phyloP scores from a whole-genome alignment of 2,797 vertebrate species.

The Lacerta viridis region DNA sequence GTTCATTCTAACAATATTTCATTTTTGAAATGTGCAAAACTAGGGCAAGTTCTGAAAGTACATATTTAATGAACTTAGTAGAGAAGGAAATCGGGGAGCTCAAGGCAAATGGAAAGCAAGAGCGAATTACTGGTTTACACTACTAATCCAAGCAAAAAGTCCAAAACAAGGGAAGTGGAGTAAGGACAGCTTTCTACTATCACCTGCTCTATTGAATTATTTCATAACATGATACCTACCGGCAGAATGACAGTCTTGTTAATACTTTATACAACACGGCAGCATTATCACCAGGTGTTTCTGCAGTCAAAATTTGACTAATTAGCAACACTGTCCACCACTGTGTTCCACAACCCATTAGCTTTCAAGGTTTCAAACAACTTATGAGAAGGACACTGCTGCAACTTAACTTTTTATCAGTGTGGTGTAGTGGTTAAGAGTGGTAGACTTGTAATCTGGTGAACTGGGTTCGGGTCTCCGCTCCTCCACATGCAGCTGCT shows the following conservation, averaged over 20 bases:
- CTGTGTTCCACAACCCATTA: neutral
- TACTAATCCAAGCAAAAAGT: neutral
- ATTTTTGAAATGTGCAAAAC: conserved; percentile 5
- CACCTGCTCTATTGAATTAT: neutral
- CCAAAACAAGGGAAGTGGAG: neutral
- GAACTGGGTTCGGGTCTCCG: too few species aligned
- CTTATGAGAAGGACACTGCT: neutral
- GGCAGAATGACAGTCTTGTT: neutral
- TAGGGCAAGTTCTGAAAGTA: neutral
- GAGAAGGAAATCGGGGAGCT: neutral
- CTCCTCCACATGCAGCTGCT: too few species aligned
- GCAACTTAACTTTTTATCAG: neutral
- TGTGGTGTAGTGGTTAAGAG: too few species aligned
- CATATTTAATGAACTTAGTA: neutral
- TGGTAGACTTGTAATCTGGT: too few species aligned
- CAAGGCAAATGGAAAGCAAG: neutral
- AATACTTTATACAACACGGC: neutral
- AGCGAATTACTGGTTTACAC: neutral
- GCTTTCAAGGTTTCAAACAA: neutral
- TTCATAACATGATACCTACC: neutral
- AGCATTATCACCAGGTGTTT: neutral
- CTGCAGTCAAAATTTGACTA: neutral
- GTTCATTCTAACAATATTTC: neutral
- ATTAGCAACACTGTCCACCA: neutral
- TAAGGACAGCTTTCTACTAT: neutral